phyloP scores from a whole-genome alignment of 1,140 invertebrate genomes.

The Delia radicum region DNA sequence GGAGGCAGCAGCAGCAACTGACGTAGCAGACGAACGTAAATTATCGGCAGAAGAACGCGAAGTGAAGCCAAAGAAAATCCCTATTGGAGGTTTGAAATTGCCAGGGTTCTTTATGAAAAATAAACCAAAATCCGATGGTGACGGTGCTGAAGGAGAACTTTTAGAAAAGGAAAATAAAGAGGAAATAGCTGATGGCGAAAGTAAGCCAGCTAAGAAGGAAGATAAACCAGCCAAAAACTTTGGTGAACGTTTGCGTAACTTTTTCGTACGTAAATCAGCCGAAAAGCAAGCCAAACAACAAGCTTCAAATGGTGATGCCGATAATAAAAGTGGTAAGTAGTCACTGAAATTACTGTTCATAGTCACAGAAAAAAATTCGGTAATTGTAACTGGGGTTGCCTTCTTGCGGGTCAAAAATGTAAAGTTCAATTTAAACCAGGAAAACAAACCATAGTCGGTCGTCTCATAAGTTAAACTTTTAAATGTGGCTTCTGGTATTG shows the following conservation, averaged over 20 bases:
- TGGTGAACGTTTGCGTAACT: slow-evolving; percentile 48
- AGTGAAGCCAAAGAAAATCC: slow-evolving; percentile 76
- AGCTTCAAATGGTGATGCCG: slow-evolving; percentile 30
- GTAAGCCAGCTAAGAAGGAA: slow-evolving; percentile 48
- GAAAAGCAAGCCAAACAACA: slow-evolving; percentile 43
- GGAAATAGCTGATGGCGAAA: slow-evolving; percentile 28
- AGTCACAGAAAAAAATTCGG: not conserved
- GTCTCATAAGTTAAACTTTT: no score
- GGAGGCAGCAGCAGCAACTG: slow-evolving; percentile 60
- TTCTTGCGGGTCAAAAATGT: no score
- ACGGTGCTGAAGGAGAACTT: slow-evolving; percentile 56
- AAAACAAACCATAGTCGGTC: no score
- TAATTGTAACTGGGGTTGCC: no score
- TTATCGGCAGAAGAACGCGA: slow-evolving; percentile 68
- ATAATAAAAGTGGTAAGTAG: slow-evolving; percentile 50
- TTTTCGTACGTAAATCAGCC: slow-evolving; percentile 46
- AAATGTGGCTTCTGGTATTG: no score
- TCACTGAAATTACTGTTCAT: not conserved
- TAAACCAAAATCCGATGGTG: slow-evolving; percentile 60
- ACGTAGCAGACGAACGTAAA: slow-evolving; percentile 58
- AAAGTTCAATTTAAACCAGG: no score
- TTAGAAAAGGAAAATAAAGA: slow-evolving; percentile 53
- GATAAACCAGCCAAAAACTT: slow-evolving; percentile 41
- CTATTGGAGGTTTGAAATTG: slow-evolving; percentile 80
- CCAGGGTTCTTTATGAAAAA: slow-evolving; percentile 77